phyloP scores from a whole-genome alignment of 1,140 invertebrate genomes.

The Listronotus bonariensis region DNA sequence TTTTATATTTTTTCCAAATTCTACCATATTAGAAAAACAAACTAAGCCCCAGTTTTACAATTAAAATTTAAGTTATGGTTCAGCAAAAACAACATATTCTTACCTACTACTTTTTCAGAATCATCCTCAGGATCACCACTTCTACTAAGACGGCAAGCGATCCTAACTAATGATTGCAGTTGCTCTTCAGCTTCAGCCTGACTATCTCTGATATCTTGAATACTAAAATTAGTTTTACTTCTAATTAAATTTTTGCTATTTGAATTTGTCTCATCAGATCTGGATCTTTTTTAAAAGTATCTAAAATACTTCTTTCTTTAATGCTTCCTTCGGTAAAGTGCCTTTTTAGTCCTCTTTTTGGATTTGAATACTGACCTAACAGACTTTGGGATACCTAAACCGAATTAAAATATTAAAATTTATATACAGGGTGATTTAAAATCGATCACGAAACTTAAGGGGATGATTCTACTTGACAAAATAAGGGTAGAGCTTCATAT shows the following conservation, averaged over 20 bases:
- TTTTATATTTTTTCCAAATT: too few relatives aligned
- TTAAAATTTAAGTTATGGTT: too few relatives aligned
- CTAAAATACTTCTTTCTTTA: constrained; percentile 34
- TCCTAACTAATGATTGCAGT: constrained; percentile 22
- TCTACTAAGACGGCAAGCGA: constrained; percentile 31
- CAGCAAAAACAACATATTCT: too few relatives aligned
- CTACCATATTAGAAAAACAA: too few relatives aligned
- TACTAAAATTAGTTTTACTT: constrained; percentile 2
- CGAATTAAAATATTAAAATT: background rate
- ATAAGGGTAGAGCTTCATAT: too few relatives aligned
- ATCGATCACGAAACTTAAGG: too few relatives aligned
- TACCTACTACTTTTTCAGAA: background rate
- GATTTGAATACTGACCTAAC: constrained; percentile 15
- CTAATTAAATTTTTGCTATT: background rate
- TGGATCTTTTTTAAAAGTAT: constrained; percentile 41
- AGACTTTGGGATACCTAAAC: constrained; percentile 33
- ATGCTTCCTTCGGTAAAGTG: constrained; percentile 36
- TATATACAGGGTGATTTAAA: too few relatives aligned
- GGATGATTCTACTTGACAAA: too few relatives aligned
- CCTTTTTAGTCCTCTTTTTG: constrained; percentile 41
- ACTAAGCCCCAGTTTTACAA: too few relatives aligned
- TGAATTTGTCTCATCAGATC: constrained; percentile 15
- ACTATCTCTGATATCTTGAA: constrained; percentile 11
- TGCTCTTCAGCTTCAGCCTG: constrained; percentile 24
- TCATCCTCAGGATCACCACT: constrained; percentile 10